Evolutionary conservation across 2,888 invertebrate genomes (phyloP), one percentile per base, ranked within the genome.

Genomic region (Amiota minor): DNA sequence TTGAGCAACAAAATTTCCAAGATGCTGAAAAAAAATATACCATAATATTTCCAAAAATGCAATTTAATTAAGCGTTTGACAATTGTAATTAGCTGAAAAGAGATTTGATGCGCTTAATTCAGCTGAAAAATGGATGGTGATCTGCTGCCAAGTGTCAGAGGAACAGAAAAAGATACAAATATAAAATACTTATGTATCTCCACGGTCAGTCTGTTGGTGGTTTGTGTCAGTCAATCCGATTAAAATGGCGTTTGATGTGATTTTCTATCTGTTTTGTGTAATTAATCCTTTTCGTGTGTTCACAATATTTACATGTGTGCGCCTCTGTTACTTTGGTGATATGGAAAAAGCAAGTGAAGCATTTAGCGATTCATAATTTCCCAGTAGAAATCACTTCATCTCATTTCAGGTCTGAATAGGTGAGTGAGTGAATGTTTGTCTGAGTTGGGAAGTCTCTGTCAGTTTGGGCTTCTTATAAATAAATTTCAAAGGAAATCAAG

Each of bases 301-400:
- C 35, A 35, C 6, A 35, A 35, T 35, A 6, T 35, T 6, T 6
- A 35, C n/a, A 62, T 35, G 45, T 12, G 35, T 35, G n/a, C 35
- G 23, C 11, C 4, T 20, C 10, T 62, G 62, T 62, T 20, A 14
- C 35, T 62, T 23, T 12, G 62, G 45, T 23, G 12, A 59, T 16
- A 10, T 8, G 68, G 65, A 56, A 23, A 74, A 72, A 64, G 73
- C 78, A 80, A 78, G 76, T 77, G 78, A 84, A 83, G 76, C 84
- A 83, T 84, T 82, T 82, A 84, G 83, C 83, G 79, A 80, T 73
- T 75, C 75, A 82, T 87, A 86, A 85, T 88, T 87, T 87, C 87
- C 87, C 86, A 80, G 77, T 84, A 80, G 86, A 74, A 80, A 75
- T 70, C 75, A 4, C 49, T 6, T 35, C 35, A 35, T 6, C 35